Base-by-base conservation (phyloP, 2,888 invertebrate genomes). In the Noctua fimbriata region DNA sequence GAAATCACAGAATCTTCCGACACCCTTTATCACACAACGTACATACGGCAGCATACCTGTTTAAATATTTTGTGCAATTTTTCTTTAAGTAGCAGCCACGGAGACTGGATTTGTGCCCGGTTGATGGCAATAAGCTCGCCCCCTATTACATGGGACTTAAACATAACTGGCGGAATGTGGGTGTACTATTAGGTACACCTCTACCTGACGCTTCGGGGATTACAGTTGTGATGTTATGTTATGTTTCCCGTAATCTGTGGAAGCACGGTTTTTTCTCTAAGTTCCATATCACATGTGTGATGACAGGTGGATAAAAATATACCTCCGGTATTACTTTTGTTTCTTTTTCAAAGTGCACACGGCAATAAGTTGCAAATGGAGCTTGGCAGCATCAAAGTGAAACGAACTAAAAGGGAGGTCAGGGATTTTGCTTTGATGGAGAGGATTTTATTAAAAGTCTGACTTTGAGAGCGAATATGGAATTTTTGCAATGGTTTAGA, bases 281-380 rank as follows among this genome's bases (percentile, higher is more conserved):
- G 3, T 28, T 41, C 12, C 24, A n/a, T 12, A 28, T 1, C 14
- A 16, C 3, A 44, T 14, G n/a, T 32, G n/a, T n/a, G n/a, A n/a
- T n/a, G n/a, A 36, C 28, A 78, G 16, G 2, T 52, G 36, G 21
- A 47, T 10, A 52, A 60, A 82, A 52, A 60, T 44, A 69, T 52
- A 60, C 18, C 55, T 21, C 18, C 14, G 0, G 9, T 52, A 24
- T n/a, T 41, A 14, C n/a, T 41, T 21, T 21, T 74, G n/a, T 16
- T 14, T 36, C 32, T 69, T 9, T 9, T 36, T 1, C 1, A 32
- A 79, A 86, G 85, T 81, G 85, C 86, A 85, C 58, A 67, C 44
- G 58, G 55, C 76, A 71, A 67, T 85, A 85, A 81, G 52, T 76
- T 58, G 41, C 79, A 70, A 85, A 78, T 83, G 84, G 73, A 79